Conservation (phyloP, 2,113 vertebrate species). For the Ardeotis arabs region DNA sequence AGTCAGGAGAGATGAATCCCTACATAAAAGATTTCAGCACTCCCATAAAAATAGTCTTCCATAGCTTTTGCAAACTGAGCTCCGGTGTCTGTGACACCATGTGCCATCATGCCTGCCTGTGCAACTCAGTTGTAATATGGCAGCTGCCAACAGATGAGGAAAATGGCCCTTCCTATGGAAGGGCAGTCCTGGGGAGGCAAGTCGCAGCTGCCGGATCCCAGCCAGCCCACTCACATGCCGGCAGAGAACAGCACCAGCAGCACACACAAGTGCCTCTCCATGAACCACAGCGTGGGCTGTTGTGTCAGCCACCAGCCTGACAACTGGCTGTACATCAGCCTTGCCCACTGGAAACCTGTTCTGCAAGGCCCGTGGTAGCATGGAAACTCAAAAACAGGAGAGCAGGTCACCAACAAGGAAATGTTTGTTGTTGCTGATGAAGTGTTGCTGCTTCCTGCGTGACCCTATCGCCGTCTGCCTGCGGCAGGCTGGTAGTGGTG, state of each 20-base stretch:
- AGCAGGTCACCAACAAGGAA: not conserved
- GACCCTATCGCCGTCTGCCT: not conserved
- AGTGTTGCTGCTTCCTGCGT: not conserved
- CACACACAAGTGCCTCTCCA: not conserved
- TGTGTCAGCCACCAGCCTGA: not conserved
- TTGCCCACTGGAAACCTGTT: conserved; percentile 32
- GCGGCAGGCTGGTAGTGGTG: fast-evolving
- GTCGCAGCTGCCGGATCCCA: fast-evolving
- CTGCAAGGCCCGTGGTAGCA: not conserved
- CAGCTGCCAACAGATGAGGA: not conserved
- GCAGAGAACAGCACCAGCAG: not conserved
- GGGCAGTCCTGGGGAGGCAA: not conserved
- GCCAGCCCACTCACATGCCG: not conserved
- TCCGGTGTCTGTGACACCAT: not conserved
- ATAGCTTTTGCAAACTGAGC: not conserved
- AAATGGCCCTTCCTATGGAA: not conserved
- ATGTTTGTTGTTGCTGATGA: not conserved
- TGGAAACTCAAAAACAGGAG: not conserved
- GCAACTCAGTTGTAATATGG: not conserved
- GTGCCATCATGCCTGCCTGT: not conserved
- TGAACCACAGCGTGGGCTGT: fast-evolving
- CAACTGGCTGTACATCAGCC: not conserved
- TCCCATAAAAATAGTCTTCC: not conserved
- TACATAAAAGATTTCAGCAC: not conserved
- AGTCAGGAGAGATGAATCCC: not conserved